These are phyloP conservation scores for Drosophila miranda DNA, from an alignment of 1,140 invertebrate species.

Conservation along the genomic window DNA sequence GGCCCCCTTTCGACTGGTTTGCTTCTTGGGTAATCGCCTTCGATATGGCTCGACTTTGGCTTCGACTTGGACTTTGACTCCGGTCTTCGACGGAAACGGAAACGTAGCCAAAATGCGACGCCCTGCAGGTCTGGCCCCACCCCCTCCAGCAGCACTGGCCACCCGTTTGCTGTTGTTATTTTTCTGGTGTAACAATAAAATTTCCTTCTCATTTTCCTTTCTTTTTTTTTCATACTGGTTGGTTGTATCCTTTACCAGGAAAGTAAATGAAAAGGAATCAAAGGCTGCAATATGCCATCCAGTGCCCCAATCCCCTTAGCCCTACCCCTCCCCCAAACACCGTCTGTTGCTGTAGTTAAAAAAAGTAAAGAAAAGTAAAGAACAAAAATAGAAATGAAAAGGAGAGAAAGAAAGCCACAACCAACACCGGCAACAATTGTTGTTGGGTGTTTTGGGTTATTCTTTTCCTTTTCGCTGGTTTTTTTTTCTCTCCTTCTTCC, in stretches of 20 bases:
- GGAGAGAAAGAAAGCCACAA: slow-evolving; percentile 51
- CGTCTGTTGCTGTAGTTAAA: slow-evolving; percentile 60
- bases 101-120: slow-evolving; percentile 78
- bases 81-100: slow-evolving; percentile 71
- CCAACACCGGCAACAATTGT: slow-evolving; percentile 68
- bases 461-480: slow-evolving; percentile 20
- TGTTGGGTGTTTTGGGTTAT: slow-evolving; percentile 49
- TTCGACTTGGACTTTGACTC: slow-evolving; percentile 30
- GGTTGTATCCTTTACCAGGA: slow-evolving; percentile 30
- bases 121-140: slow-evolving; percentile 45
- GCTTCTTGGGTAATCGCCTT: slow-evolving; percentile 57
- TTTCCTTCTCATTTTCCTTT: slow-evolving; percentile 48
- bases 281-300: slow-evolving; percentile 73
- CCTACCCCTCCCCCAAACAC: background rate
- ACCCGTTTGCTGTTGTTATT: slow-evolving; percentile 64
- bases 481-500: slow-evolving; percentile 12
- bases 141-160: background rate
- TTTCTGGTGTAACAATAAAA: slow-evolving; percentile 79
- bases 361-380: slow-evolving; percentile 11
- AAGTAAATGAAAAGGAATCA: slow-evolving; percentile 64
- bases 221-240: background rate
- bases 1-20: slow-evolving; percentile 26
- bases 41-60: slow-evolving; percentile 52
- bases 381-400: slow-evolving; percentile 8
- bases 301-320: slow-evolving; percentile 2